A percentile compares a stretch with the other conserved stretches of the same genome.
Evolutionary conservation across 2,888 invertebrate species (phyloP).

Genomic region (Parelbella ahira): DNA sequence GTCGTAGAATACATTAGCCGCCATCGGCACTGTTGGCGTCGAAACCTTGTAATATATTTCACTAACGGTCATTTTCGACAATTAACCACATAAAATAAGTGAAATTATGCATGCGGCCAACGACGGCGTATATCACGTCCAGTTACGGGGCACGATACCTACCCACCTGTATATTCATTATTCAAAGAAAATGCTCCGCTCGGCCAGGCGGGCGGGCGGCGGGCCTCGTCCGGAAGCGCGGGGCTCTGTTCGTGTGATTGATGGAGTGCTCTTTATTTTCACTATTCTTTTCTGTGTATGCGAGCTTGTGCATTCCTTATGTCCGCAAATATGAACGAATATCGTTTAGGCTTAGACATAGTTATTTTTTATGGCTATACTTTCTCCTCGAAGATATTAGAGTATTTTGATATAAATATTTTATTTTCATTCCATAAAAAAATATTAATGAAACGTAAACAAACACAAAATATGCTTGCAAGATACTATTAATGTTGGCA

Average conservation of each 20-base stretch:
- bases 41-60: conserved; percentile 74
- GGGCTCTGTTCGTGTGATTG: conserved; percentile 77
- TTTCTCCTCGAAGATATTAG: no score
- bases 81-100: conserved; percentile 81
- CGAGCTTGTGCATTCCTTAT: conserved; percentile 36
- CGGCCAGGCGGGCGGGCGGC: no score
- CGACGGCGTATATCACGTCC: conserved; percentile 81
- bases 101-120: conserved; percentile 80
- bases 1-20: conserved; percentile 73
- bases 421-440: no score
- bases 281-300: conserved; percentile 52
- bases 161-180: conserved; percentile 74
- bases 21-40: conserved; percentile 63
- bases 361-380: no score
- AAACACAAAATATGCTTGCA: no score
- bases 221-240: conserved; percentile 70
- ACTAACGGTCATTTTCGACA: conserved; percentile 80
- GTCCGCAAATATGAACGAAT: conserved; percentile 37
- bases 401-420: no score
- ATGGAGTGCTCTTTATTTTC: conserved; percentile 73
- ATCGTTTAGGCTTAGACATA: no score
- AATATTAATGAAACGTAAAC: no score
- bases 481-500: no score
- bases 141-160: conserved; percentile 78
- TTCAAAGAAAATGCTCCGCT: conserved; percentile 80